A percentile compares a stretch with the other conserved stretches of the same genome.
Conservation (phyloP, 1,140 invertebrate species). For the Rhopalosiphum maidis region DNA sequence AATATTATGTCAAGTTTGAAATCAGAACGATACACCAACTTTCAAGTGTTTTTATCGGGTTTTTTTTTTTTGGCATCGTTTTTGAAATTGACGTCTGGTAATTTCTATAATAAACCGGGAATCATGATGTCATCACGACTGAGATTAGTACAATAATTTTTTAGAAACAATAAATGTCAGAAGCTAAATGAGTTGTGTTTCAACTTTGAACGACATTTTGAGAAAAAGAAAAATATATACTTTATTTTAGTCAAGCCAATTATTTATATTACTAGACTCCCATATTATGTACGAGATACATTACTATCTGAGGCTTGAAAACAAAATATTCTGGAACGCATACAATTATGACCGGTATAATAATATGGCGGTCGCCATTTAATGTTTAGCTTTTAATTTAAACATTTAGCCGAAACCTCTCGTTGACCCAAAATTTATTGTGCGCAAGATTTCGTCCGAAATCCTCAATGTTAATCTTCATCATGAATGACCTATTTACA, state of each 20-base stretch:
- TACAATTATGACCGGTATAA: not conserved
- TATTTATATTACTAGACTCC: not conserved
- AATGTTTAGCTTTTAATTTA: not conserved
- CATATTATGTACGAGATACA: not conserved
- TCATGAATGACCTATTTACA: not conserved
- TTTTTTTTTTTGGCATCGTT: not conserved
- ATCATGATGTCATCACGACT: not conserved
- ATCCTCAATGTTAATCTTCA: not conserved
- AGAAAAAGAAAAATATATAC: not conserved
- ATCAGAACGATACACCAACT: not conserved
- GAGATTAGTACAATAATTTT: not conserved
- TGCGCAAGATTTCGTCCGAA: not conserved
- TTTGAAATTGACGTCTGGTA: not conserved
- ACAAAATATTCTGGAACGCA: not conserved
- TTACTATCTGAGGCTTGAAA: not conserved
- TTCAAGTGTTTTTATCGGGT: not conserved
- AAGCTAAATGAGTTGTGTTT: not conserved
- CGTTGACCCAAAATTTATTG: conserved; percentile 12
- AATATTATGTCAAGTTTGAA: not conserved
- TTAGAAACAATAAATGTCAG: not conserved
- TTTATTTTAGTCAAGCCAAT: not conserved
- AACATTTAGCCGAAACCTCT: not conserved
- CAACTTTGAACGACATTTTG: not conserved
- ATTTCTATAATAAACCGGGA: not conserved
- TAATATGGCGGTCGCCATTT: not conserved